Evolutionary conservation across 92 coral and sea anemone genomes (phyloP).

Genomic region (Umimayanthus chanpuru): DNA sequence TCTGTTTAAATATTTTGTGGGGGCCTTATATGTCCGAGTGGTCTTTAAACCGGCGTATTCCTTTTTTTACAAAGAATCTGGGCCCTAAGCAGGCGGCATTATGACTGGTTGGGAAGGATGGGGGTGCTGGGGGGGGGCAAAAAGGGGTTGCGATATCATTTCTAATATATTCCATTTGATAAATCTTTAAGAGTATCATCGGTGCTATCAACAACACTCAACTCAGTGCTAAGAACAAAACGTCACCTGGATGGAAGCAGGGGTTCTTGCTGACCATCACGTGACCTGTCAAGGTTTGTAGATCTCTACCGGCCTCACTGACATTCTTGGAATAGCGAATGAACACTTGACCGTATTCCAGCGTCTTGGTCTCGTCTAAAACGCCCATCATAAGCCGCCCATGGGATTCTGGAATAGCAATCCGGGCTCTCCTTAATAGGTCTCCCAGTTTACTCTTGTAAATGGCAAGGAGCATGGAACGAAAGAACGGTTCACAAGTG

Average conservation of each 20-base stretch:
- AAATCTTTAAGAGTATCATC: too few relatives aligned
- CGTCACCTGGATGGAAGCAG: conserved; percentile 86
- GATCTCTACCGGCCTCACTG: conserved; percentile 70
- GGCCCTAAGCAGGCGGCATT: too few relatives aligned
- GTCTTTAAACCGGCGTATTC: too few relatives aligned
- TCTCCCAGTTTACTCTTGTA: conserved; percentile 87
- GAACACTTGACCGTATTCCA: conserved; percentile 88
- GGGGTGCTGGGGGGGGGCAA: too few relatives aligned
- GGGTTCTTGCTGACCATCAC: conserved; percentile 95
- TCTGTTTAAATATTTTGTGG: too few relatives aligned
- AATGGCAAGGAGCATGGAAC: conserved; percentile 84
- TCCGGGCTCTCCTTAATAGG: conserved; percentile 84
- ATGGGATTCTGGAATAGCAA: conserved; percentile 84
- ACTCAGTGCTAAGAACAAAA: neutral
- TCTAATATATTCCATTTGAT: neutral
- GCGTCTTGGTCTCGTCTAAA: conserved; percentile 71
- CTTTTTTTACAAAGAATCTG: too few relatives aligned
- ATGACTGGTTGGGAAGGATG: too few relatives aligned
- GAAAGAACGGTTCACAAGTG: conserved; percentile 91
- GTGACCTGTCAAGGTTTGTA: conserved; percentile 66
- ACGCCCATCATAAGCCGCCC: conserved; percentile 92
- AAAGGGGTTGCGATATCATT: too few relatives aligned
- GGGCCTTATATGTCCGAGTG: too few relatives aligned
- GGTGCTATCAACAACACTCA: neutral
- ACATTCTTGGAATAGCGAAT: conserved; percentile 80